These are phyloP conservation scores for Argya squamiceps DNA, from an alignment of 2,797 vertebrate species.

Conservation along the genomic window DNA sequence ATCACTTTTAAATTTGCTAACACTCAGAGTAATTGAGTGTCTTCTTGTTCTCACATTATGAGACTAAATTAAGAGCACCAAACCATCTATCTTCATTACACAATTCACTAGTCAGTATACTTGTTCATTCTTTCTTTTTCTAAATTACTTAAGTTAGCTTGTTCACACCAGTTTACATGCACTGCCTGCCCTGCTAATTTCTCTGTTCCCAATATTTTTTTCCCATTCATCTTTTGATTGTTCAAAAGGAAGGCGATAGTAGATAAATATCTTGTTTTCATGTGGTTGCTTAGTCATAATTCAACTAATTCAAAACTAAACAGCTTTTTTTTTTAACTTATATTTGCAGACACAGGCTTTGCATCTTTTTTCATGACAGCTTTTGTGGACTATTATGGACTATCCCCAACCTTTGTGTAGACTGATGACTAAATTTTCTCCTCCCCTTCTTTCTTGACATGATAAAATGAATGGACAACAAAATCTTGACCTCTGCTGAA, in stretches of 20 bases:
- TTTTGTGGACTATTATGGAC: background rate
- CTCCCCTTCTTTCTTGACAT: background rate
- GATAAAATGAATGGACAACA: background rate
- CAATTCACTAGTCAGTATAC: slow-evolving; percentile 7
- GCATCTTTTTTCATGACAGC: background rate
- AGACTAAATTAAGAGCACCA: slow-evolving; percentile 34
- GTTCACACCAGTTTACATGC: background rate
- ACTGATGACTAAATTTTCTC: background rate
- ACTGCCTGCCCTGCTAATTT: background rate
- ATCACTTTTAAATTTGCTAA: slow-evolving; percentile 40
- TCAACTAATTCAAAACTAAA: background rate
- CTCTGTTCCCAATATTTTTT: background rate
- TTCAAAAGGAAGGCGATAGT: background rate
- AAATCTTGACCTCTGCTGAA: background rate
- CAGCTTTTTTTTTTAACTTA: background rate
- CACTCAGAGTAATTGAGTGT: slow-evolving; percentile 27
- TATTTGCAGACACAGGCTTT: background rate
- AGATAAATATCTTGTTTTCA: background rate
- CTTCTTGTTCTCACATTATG: slow-evolving; percentile 48
- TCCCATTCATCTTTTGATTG: background rate
- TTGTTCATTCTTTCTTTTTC: background rate
- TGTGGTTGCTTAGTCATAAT: background rate
- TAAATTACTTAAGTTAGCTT: slow-evolving; percentile 2
- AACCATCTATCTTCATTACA: slow-evolving; percentile 59
- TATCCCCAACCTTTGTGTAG: background rate